Evolutionary conservation across 1,140 invertebrate genomes (phyloP).

Genomic region (Drosophila kurseongensis): DNA sequence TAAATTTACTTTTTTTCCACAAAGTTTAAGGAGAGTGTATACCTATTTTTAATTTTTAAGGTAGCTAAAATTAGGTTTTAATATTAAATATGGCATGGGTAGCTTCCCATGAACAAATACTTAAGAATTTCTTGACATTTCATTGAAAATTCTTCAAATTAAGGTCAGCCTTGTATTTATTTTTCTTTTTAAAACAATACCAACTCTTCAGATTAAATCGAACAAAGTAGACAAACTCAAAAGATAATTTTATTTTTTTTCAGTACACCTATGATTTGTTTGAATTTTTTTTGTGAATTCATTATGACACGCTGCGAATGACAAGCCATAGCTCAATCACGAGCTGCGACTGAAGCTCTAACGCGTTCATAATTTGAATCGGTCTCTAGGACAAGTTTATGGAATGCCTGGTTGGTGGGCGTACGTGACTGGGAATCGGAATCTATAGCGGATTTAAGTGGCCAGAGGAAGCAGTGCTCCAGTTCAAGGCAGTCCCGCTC

Average conservation of each 20-base stretch:
- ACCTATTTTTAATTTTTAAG: no score
- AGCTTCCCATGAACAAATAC: no score
- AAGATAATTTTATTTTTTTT: not conserved
- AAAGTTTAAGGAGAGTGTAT: no score
- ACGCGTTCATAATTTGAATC: slow-evolving; percentile 46
- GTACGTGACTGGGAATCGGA: slow-evolving; percentile 41
- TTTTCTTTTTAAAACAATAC: no score
- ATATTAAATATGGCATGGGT: no score
- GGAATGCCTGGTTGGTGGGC: slow-evolving; percentile 11
- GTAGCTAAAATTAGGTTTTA: no score
- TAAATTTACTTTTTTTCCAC: no score
- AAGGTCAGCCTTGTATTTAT: no score
- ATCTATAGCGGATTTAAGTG: slow-evolving; percentile 17
- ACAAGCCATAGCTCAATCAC: slow-evolving; percentile 58
- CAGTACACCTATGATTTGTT: slow-evolving; percentile 42
- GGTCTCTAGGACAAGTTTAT: slow-evolving; percentile 28
- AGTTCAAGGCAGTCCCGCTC: slow-evolving; percentile 26
- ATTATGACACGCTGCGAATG: slow-evolving; percentile 40
- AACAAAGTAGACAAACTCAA: no score
- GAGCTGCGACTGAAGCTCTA: slow-evolving; percentile 34
- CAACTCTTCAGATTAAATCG: no score
- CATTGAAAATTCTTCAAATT: no score
- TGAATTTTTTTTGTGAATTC: slow-evolving; percentile 47
- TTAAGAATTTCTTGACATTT: no score
- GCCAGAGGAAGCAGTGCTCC: slow-evolving; percentile 14